Base-by-base conservation (phyloP, 2,888 invertebrate species). In the Liopterus haemorrhoidalis region DNA sequence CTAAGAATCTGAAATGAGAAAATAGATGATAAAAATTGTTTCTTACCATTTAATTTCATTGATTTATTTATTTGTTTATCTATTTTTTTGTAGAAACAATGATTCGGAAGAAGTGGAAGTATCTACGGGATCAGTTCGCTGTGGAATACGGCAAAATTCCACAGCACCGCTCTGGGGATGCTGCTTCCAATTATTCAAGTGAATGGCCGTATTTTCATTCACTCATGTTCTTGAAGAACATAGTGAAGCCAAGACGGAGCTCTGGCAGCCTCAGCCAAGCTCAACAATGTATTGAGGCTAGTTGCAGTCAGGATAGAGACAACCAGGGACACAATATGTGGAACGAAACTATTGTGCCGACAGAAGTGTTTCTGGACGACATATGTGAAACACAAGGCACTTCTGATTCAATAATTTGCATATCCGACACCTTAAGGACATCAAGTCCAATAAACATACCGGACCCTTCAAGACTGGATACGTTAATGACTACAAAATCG, bases 31-130 rank as follows among this genome's bases (percentile, higher is more conserved):
- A 22, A 22, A 22, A 8, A 22, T 22, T 22, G 24, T 8, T 22
- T 9, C 5, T 12, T 27, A 5, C 4, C 11, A 27, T 5, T 27
- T 5, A 27, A 27, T 27, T 27, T n/a, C n/a, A 27, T 5, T 27
- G 11, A 12, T 5, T 14, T 27, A 12, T 27, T 27, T 27, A 27
- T 8, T 14, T 27, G 28, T 27, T 27, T 27, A 11, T 5, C 28
- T 27, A 27, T 71, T 70, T 48, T 1, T 19, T 50, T 49, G 9
- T 47, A 51, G 51, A 45, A 48, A 50, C 49, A 22, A 14, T 12
- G 9, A 36, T 51, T 2, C 40, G 50, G 32, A 51, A 19, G 27
- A 51, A 51, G 36, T 51, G 51, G 51, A 51, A 50, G n/a, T 51
- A 51, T 19, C 45, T 51, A 15, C 38, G 51, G 27, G 50, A 51